These are phyloP conservation scores for Brachymystax lenok DNA, from an alignment of 2,797 vertebrate species.

Conservation along the genomic window DNA sequence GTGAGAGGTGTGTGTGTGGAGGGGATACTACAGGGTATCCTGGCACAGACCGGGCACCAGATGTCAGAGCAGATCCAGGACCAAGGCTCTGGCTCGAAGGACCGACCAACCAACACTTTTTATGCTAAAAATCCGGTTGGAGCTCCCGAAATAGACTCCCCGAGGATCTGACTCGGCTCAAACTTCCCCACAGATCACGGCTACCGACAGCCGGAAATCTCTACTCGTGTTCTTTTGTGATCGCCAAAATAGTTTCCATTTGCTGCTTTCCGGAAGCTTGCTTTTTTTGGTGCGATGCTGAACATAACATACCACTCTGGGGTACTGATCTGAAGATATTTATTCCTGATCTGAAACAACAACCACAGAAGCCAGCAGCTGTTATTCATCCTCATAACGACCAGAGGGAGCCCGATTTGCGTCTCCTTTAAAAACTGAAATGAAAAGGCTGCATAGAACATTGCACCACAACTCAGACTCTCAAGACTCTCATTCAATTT, in stretches of 20 bases:
- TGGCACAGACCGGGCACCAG: slow-evolving; percentile 80
- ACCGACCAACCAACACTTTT: slow-evolving; percentile 74
- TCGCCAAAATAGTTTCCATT: slow-evolving; percentile 10
- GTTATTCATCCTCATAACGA: not conserved
- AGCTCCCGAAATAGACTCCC: slow-evolving; percentile 62
- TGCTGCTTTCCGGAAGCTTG: slow-evolving; percentile 22
- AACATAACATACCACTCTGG: not conserved
- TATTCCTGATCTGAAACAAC: slow-evolving; percentile 15
- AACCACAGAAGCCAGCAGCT: slow-evolving; percentile 3
- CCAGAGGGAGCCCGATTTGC: not conserved
- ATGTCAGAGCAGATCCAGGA: slow-evolving; percentile 72
- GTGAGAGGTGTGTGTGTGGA: slow-evolving; percentile 23
- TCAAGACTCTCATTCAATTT: slow-evolving; percentile 49
- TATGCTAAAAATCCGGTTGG: slow-evolving; percentile 68
- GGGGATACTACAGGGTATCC: slow-evolving; percentile 71
- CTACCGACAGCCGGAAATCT: slow-evolving; percentile 37
- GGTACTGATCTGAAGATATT: not conserved
- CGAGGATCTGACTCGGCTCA: slow-evolving; percentile 54
- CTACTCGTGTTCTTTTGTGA: not conserved
- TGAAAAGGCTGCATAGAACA: not conserved
- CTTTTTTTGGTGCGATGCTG: slow-evolving; percentile 21
- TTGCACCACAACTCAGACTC: not conserved
- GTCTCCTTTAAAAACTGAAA: not conserved
- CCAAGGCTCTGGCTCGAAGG: slow-evolving; percentile 57
- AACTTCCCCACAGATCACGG: slow-evolving; percentile 41